Evolutionary conservation across 23 tunicate genomes (phyloP).

Genomic region (Halocynthia roretzi): DNA sequence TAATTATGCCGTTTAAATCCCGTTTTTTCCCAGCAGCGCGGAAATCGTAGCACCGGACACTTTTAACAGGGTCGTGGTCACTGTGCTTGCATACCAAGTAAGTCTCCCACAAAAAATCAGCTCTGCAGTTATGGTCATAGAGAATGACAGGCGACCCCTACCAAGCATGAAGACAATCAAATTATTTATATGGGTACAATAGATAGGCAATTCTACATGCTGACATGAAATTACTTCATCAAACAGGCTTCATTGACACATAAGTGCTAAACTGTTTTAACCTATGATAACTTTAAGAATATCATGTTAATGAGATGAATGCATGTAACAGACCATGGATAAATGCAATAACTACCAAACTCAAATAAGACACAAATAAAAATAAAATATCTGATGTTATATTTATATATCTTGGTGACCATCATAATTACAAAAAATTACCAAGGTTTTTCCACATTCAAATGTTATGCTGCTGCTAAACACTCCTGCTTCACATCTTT

Average conservation of each 20-base stretch:
- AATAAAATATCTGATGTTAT: too few relatives aligned
- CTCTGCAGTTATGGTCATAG: constrained; percentile 36
- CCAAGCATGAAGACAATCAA: not conserved
- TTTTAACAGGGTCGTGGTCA: constrained; percentile 35
- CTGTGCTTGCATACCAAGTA: constrained; percentile 30
- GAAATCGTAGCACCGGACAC: constrained; percentile 46
- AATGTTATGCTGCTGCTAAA: constrained; percentile 67
- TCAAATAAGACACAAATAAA: too few relatives aligned
- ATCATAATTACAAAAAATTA: constrained; percentile 1
- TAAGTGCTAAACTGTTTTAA: not conserved
- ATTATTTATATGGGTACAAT: not conserved
- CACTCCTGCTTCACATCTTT: constrained; percentile 5
- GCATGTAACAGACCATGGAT: too few relatives aligned
- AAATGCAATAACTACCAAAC: too few relatives aligned
- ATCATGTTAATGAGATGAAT: too few relatives aligned
- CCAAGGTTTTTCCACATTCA: constrained; percentile 68
- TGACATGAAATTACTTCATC: too few relatives aligned
- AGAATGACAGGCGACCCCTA: constrained; percentile 67
- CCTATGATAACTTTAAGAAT: too few relatives aligned
- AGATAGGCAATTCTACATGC: not conserved
- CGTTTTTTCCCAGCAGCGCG: constrained; percentile 23
- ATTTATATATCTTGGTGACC: too few relatives aligned
- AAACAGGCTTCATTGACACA: not conserved
- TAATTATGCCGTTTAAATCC: constrained; percentile 29
- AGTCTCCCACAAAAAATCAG: constrained; percentile 75